A percentile compares a stretch with the other conserved stretches of the same genome.
phyloP scores from a whole-genome alignment of 2,888 invertebrate species.

The Netelia virgata region DNA sequence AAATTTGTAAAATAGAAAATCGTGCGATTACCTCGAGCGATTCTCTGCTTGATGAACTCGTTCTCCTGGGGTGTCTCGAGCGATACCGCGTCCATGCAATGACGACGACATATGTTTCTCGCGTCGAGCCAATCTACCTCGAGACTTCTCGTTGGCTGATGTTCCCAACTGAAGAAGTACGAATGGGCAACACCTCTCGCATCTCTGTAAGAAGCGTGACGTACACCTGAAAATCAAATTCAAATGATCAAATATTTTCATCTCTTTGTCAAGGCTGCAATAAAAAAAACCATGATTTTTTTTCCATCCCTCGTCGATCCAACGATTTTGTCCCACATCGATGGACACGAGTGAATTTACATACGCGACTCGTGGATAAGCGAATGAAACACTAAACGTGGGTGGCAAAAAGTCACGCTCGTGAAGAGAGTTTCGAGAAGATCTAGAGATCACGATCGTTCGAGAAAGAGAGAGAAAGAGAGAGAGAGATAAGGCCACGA shows the following conservation, averaged over 20 bases:
- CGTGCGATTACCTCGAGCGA: conserved; percentile 89
- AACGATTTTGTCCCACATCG: too few species aligned
- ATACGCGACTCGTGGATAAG: background rate
- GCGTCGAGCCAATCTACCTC: conserved; percentile 97
- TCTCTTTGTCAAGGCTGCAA: too few species aligned
- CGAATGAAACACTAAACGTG: conserved; percentile 32
- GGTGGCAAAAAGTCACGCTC: conserved; percentile 29
- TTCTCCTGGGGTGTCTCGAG: conserved; percentile 96
- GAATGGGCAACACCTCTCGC: conserved; percentile 95
- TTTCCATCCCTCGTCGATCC: too few species aligned
- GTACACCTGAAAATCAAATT: conserved; percentile 88
- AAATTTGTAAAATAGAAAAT: conserved; percentile 10
- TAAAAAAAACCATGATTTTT: too few species aligned
- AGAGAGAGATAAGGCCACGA: conserved; percentile 40
- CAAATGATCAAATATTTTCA: conserved; percentile 33
- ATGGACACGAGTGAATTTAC: too few species aligned
- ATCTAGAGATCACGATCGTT: conserved; percentile 61
- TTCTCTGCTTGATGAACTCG: conserved; percentile 95
- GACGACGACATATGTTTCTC: conserved; percentile 95
- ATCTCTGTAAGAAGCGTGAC: conserved; percentile 95
- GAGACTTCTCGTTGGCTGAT: conserved; percentile 91
- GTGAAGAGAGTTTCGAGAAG: conserved; percentile 13
- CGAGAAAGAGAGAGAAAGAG: conserved; percentile 39
- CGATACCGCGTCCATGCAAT: conserved; percentile 97
- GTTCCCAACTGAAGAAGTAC: conserved; percentile 98